Base-by-base conservation (phyloP, 2,888 invertebrate species). In the Prosapia bicincta region DNA sequence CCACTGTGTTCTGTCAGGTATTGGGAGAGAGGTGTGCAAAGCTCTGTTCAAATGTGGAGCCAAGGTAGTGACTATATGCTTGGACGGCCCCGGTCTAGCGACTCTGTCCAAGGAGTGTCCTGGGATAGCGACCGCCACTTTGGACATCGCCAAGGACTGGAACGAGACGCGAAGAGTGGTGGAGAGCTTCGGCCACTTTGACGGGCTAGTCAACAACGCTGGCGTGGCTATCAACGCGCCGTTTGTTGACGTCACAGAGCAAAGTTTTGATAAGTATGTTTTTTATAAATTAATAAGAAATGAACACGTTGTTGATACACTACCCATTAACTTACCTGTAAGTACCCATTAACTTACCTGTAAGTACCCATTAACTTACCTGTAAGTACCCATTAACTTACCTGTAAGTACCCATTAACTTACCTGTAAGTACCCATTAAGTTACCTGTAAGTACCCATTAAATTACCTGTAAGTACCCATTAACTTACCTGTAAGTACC, bases 131-230 rank as follows among this genome's bases (percentile, higher is more conserved):
- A 89, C 89, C 0, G 86, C 95, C 15, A 86, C 88, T 72, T 89
- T 92, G 0, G 94, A 97, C 84, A 83, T 97, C 28, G 85, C 86
- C 5, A 54, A 54, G 20, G 88, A 95, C 82, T 97, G 96, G 96
- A 86, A 90, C 1, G 88, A 87, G 77, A 92, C 95, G 0, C 88
- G 90, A 77, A 89, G 86, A 0, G 82, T 94, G 0, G 79, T 85
- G 72, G 86, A 88, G 79, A 86, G 90, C 43, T 87, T 92, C 26
- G 90, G 90, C 0, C 86, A 87, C 77, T 89, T 96, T 79, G 93
- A 98, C 85, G 89, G 94, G 6, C 84, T 97, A 28, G 96, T 98
- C 0, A 98, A 98, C 83, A 97, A 97, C 87, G 97, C 97, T 0
- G 97, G 91, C 0, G 85, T 93, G 26, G 92, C 92, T 3, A 83